phyloP scores from a whole-genome alignment of 2,113 vertebrate genomes.

The Castor canadensis region DNA sequence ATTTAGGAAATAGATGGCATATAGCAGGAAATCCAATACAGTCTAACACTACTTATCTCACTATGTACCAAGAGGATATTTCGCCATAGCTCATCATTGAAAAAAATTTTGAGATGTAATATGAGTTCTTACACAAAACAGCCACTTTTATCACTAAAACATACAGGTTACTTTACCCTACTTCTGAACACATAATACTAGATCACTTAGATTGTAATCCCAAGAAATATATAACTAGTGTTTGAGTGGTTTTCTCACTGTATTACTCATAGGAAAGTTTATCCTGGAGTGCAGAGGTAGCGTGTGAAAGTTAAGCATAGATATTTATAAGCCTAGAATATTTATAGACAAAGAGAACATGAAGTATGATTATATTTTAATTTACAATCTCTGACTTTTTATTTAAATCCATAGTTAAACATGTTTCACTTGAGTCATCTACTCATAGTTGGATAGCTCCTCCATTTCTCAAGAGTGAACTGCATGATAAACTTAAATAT shows the following conservation, averaged over 20 bases:
- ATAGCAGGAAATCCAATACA: background rate
- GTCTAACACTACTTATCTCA: background rate
- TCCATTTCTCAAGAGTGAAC: background rate
- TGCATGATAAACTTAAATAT: background rate
- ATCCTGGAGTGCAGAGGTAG: background rate
- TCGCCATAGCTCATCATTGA: background rate
- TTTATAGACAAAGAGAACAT: background rate
- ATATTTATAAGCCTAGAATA: background rate
- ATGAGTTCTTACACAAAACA: background rate
- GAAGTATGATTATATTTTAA: background rate
- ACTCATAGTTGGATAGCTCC: background rate
- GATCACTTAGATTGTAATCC: background rate
- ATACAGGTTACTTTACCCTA: background rate
- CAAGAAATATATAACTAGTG: background rate
- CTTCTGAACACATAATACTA: accelerated
- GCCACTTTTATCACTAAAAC: background rate
- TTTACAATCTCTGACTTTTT: background rate
- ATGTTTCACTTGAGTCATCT: background rate
- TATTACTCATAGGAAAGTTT: background rate
- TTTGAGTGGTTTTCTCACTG: background rate
- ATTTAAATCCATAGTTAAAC: background rate
- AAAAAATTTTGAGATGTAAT: background rate
- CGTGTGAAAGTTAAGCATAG: background rate
- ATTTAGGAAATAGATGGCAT: background rate
- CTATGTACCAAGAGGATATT: background rate